These are phyloP conservation scores for Argya squamiceps DNA, from an alignment of 2,797 vertebrate species.

Conservation along the genomic window DNA sequence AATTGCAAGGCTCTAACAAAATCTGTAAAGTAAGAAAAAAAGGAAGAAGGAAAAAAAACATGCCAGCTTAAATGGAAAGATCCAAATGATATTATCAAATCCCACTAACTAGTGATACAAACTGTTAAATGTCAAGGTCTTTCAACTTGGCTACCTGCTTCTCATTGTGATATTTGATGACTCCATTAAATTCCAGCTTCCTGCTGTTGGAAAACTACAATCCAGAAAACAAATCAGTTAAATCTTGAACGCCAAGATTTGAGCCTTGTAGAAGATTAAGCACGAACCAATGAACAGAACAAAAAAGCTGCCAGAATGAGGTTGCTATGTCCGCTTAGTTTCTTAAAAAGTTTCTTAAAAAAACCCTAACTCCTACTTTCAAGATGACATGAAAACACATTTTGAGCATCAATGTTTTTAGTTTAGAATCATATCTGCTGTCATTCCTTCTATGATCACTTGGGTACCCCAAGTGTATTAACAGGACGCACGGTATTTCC, in stretches of 20 bases:
- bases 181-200: not conserved
- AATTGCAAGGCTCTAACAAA: not conserved
- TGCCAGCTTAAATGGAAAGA: not conserved
- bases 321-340: not conserved
- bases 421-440: not conserved
- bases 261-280: not conserved
- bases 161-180: not conserved
- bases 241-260: not conserved
- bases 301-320: not conserved
- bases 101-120: not conserved
- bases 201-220: not conserved
- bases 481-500: not conserved
- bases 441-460: not conserved
- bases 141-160: not conserved
- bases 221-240: not conserved
- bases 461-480: not conserved
- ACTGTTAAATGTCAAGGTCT: not conserved
- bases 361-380: not conserved
- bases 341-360: too few relatives aligned
- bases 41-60: rapidly evolving
- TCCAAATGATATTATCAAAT: not conserved
- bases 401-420: not conserved
- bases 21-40: not conserved
- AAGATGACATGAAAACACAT: not conserved
- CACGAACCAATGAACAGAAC: not conserved